Conservation (phyloP, 2,113 vertebrate genomes). For the Ailuropoda melanoleuca region DNA sequence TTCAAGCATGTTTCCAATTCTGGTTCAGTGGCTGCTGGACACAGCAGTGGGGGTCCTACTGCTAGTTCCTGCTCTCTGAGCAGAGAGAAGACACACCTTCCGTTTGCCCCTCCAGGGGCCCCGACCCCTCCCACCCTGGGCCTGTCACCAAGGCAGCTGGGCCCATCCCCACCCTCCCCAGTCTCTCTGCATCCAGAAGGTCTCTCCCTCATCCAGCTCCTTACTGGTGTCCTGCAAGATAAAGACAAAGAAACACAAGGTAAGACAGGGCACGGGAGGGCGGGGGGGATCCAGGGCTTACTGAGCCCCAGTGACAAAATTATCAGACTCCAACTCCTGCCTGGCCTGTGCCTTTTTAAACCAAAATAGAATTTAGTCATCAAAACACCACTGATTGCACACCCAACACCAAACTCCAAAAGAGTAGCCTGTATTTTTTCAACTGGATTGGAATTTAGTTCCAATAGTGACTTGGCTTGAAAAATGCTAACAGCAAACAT, state of each 20-base stretch:
- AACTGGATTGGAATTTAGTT: background rate
- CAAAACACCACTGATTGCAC: background rate
- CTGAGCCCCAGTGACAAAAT: background rate
- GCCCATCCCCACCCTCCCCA: conserved; percentile 51
- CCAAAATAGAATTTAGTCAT: background rate
- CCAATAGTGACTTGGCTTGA: background rate
- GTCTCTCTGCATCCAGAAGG: conserved; percentile 27
- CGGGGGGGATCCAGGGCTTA: background rate
- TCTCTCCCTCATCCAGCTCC: conserved; percentile 26
- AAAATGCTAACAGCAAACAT: background rate
- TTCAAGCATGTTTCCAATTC: conserved; percentile 58
- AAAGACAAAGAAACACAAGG: background rate
- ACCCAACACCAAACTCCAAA: background rate
- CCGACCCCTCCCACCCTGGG: conserved; percentile 40
- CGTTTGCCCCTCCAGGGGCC: background rate
- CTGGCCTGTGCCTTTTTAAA: background rate
- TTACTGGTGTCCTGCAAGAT: conserved; percentile 69
- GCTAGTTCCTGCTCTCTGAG: conserved; percentile 56
- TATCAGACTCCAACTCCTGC: background rate
- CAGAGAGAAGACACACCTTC: conserved; percentile 55
- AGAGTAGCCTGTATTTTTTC: background rate
- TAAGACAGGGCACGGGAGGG: background rate
- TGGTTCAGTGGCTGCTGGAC: conserved; percentile 51
- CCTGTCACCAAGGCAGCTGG: conserved; percentile 16
- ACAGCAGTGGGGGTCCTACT: conserved; percentile 6